Percentiles rank a stretch among this genome's conserved stretches.
phyloP scores from a whole-genome alignment of 2,797 vertebrate genomes.

The Otolemur crassicaudatus region DNA sequence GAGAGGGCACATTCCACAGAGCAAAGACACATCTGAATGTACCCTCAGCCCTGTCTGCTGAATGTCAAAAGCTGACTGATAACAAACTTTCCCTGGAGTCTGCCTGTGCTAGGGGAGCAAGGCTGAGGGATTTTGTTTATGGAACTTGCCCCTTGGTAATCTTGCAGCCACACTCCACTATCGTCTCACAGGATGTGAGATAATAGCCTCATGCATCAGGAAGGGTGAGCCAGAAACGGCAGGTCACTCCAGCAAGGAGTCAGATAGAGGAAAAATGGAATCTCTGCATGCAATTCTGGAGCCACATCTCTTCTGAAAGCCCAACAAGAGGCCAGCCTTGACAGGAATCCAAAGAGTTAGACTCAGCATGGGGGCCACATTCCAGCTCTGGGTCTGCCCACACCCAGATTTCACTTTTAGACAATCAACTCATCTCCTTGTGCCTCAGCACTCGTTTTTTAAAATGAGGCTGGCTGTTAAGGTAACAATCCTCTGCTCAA shows the following conservation, averaged over 20 bases:
- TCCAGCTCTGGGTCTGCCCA: too few species aligned
- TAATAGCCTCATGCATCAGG: slow-evolving; percentile 60
- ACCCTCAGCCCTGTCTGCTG: not conserved
- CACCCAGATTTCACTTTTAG: not conserved
- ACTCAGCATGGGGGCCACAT: fast-evolving
- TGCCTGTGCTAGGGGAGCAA: not conserved
- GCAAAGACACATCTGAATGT: not conserved
- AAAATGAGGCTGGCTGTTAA: not conserved
- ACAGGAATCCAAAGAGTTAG: not conserved
- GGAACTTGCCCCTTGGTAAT: slow-evolving; percentile 5
- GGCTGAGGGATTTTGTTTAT: slow-evolving; percentile 65
- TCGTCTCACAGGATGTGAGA: slow-evolving; percentile 72
- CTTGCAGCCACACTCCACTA: slow-evolving; percentile 18
- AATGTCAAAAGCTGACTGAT: not conserved
- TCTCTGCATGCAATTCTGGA: not conserved
- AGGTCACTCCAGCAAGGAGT: not conserved
- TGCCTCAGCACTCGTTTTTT: not conserved
- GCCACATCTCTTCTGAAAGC: not conserved
- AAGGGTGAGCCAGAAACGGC: slow-evolving; percentile 61
- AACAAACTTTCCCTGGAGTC: not conserved
- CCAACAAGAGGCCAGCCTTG: not conserved
- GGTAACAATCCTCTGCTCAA: not conserved
- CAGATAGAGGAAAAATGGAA: not conserved
- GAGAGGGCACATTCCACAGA: fast-evolving
- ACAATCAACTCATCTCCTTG: not conserved